Base-by-base conservation (phyloP, 1,140 invertebrate species). In the Eumaeus atala region DNA sequence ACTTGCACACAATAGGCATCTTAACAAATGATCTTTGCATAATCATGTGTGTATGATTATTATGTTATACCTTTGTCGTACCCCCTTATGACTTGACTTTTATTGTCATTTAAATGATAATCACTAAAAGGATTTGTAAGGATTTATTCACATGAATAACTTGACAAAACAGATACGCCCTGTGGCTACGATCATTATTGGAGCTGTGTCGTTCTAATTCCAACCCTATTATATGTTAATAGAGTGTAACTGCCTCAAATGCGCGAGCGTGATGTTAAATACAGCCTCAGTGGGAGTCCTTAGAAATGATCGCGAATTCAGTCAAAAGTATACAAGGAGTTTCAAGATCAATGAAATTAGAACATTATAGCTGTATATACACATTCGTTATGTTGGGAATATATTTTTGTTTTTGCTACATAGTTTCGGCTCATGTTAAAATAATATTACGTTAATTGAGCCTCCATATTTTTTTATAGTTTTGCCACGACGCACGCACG, bases 71-170 rank as follows among this genome's bases (percentile, higher is more conserved):
- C 48, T 54, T 81, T 80, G 67, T 81, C 28, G 37, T 48, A 44
- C 35, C 72, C 77, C 73, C 67, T 75, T 64, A 60, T 59, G 66
- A 74, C 65, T 73, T 77, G 70, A 79, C 72, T 81, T 78, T 74
- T 71, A 77, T 75, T 85, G 72, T 83, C 82, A 85, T 85, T 82
- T 62, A 80, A 86, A 86, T 86, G 80, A 86, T 83, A 86, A 85
- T 79, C 73, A 66, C 58, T 77, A 72, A 83, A 86, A 83, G 77
- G 76, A 84, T 86, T 86, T 77, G 70, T 77, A 68, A 67, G 58
- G 71, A 74, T 65, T 80, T 81, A 84, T 86, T 84, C 81, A 84
- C 79, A 74, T 82, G 69, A 83, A 65, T 86, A 61, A 72, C 66
- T 77, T 75, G 64, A 82, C 77, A 80, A 79, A 77, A 77, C 66